Evolutionary conservation across 2,888 invertebrate species (phyloP), one percentile per base, ranked within the genome.

Genomic region (Drosophila monieri): DNA sequence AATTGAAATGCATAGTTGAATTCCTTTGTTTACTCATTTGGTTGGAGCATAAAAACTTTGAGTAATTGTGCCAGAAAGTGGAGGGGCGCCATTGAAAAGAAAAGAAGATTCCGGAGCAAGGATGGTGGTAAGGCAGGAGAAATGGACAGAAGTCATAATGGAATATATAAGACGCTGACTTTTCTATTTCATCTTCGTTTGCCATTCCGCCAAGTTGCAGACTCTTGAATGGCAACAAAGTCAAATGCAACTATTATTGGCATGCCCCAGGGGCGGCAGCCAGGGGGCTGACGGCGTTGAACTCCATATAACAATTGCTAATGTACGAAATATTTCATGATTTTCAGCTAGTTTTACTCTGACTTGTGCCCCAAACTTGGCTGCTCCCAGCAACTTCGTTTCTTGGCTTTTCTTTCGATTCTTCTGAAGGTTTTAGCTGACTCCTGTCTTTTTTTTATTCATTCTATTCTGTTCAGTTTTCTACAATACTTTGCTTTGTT

Each of bases 311-410:
- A 60, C 81, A 78, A 87, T 85, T 81, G 83, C 65, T 85, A 85
- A 84, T 79, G 88, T 85, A 85, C 62, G 71, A 84, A 87, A 84
- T 84, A 87, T 85, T 87, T 84, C 83, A 85, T 87, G 85, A 77
- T 79, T 81, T 80, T 77, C 62, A 74, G 70, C 60, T 71, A 52
- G 53, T 52, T 80, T 73, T 81, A 59, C 49, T 62, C 23, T 6
- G 25, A 23, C 27, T 43, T 39, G 27, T 62, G 37, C 21, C 23
- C 39, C 30, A 37, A 14, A 41, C 23, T 48, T 62, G 9, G 10
- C 48, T 41, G 39, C 15, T 15, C 30, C 18, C n/a, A 9, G 1
- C n/a, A 27, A 49, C 27, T 64, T 18, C 21, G 10, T 15, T 41
- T 27, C 18, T 43, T 60, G 54, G 32, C 48, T 60, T 37, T 44